phyloP scores from a whole-genome alignment of 2,888 invertebrate genomes.

The Polia nebulosa region DNA sequence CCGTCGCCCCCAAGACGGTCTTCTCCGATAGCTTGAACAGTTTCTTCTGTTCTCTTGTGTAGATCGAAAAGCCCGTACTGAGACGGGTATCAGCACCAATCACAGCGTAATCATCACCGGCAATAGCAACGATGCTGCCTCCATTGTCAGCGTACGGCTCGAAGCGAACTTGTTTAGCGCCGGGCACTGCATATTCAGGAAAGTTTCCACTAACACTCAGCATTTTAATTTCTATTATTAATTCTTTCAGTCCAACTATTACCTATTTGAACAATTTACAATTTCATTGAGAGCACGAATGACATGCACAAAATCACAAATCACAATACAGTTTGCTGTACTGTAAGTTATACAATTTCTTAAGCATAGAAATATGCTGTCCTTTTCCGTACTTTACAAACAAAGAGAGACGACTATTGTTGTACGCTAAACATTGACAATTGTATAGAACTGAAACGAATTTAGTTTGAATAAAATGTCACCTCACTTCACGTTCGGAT shows the following conservation, averaged over 20 bases:
- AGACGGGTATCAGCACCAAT: constrained; percentile 99
- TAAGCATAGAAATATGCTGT: constrained; percentile 12
- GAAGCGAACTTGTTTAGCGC: constrained; percentile 88
- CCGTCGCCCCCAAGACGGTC: constrained; percentile 98
- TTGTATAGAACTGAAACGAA: neutral
- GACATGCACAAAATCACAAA: constrained; percentile 78
- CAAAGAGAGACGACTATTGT: neutral
- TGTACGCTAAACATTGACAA: neutral
- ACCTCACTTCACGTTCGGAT: constrained; percentile 33
- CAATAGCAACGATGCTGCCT: constrained; percentile 98
- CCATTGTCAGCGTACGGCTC: constrained; percentile 90
- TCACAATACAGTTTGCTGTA: neutral
- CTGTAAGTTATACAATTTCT: neutral
- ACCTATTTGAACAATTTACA: constrained; percentile 29
- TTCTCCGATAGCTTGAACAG: constrained; percentile 95
- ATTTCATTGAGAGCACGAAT: constrained; percentile 63
- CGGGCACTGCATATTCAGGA: constrained; percentile 89
- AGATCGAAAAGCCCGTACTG: constrained; percentile 97
- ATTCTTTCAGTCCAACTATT: constrained; percentile 10
- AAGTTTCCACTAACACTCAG: constrained; percentile 81
- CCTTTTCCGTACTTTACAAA: constrained; percentile 2
- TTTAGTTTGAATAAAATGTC: constrained; percentile 29
- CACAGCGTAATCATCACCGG: constrained; percentile 98
- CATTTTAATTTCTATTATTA: constrained; percentile 73
- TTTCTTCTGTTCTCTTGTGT: constrained; percentile 97